Conservation (phyloP, 1,140 invertebrate genomes). For the Amyelois transitella region DNA sequence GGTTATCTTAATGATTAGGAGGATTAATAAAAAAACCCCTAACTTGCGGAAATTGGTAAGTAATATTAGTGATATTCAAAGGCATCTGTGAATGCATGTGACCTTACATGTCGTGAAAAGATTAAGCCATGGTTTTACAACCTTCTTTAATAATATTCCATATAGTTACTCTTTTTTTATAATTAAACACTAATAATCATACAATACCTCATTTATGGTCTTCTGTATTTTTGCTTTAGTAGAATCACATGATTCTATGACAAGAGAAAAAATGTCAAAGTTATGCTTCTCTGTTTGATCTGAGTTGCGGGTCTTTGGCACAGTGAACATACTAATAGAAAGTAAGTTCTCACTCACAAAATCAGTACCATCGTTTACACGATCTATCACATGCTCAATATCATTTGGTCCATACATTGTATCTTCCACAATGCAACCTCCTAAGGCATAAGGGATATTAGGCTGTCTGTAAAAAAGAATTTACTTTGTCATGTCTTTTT, state of each 20-base stretch:
- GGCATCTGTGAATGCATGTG: no score
- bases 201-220: constrained; percentile 48
- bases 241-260: constrained; percentile 53
- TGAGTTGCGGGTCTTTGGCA: constrained; percentile 36
- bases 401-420: constrained; percentile 38
- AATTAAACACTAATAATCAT: neutral
- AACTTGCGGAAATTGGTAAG: no score
- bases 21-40: neutral
- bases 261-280: constrained; percentile 59
- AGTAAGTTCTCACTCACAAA: constrained; percentile 51
- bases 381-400: constrained; percentile 33
- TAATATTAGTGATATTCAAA: no score
- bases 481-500: no score
- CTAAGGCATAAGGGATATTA: constrained; percentile 56
- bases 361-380: constrained; percentile 30
- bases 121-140: no score
- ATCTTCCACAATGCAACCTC: constrained; percentile 62
- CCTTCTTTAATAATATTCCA: neutral
- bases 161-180: neutral
- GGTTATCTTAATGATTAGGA: no score
- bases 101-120: no score
- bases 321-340: constrained; percentile 51
- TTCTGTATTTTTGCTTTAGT: constrained; percentile 47
- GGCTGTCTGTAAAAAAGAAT: constrained; percentile 46
- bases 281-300: constrained; percentile 22